A percentile compares a stretch with the other conserved stretches of the same genome.
Evolutionary conservation across 2,113 vertebrate species (phyloP).

Genomic region (Rana temporaria): DNA sequence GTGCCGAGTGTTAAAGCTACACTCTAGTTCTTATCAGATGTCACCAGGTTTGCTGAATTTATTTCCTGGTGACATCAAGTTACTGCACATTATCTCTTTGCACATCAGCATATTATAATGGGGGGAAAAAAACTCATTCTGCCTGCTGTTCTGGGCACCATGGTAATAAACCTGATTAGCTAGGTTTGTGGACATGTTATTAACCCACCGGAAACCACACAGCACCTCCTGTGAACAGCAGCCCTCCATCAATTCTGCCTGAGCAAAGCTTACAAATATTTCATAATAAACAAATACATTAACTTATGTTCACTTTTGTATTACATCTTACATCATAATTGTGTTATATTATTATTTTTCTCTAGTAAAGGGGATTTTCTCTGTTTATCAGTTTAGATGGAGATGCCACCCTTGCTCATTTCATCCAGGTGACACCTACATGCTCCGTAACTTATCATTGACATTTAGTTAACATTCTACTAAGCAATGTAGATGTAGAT

Average conservation of each 20-base stretch:
- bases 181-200: slow-evolving; percentile 26
- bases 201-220: background rate
- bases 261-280: too few relatives aligned
- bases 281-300: too few relatives aligned
- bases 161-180: slow-evolving; percentile 20
- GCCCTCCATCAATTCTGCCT: background rate
- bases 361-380: too few relatives aligned
- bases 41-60: background rate
- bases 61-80: slow-evolving; percentile 17
- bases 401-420: too few relatives aligned
- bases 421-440: too few relatives aligned
- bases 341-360: too few relatives aligned
- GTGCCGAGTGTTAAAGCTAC: slow-evolving; percentile 15
- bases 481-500: too few relatives aligned
- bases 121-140: slow-evolving; percentile 3
- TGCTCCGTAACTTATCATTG: too few relatives aligned
- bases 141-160: slow-evolving; percentile 16
- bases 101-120: slow-evolving; percentile 14
- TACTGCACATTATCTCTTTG: slow-evolving; percentile 23
- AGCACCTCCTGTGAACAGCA: background rate
- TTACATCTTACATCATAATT: too few relatives aligned
- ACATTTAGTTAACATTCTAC: too few relatives aligned
- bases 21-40: slow-evolving; percentile 10
- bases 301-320: too few relatives aligned
- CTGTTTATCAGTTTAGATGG: too few relatives aligned